phyloP scores from a whole-genome alignment of 2,888 invertebrate species.

The Tricholauxania praeusta region DNA sequence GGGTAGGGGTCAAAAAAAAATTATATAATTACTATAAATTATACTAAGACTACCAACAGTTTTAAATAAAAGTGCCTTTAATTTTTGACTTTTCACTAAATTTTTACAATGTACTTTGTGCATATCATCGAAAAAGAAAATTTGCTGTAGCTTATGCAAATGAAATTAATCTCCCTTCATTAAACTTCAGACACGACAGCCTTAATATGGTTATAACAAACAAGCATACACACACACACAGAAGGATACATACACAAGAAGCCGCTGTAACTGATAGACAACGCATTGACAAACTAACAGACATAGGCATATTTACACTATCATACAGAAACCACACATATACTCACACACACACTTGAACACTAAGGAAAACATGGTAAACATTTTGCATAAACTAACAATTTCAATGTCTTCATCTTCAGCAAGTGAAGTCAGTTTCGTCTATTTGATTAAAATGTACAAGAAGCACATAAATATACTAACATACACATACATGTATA shows the following conservation, averaged over 20 bases:
- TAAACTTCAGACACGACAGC: constrained; percentile 23
- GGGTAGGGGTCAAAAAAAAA: no score
- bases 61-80: no score
- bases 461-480: constrained; percentile 3
- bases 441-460: constrained; percentile 18
- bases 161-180: constrained; percentile 36
- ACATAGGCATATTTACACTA: no score
- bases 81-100: background rate
- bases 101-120: background rate
- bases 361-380: background rate
- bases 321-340: no score
- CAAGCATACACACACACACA: constrained; percentile 9
- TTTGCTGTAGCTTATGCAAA: constrained; percentile 25
- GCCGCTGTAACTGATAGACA: background rate
- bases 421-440: background rate
- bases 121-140: background rate
- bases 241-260: no score
- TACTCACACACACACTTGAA: background rate
- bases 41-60: no score
- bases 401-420: constrained; percentile 27
- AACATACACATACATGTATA: background rate
- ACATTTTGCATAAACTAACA: constrained; percentile 27
- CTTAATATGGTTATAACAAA: constrained; percentile 27
- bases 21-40: no score
- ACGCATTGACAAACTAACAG: background rate